Conservation (phyloP, 2,888 invertebrate genomes). For the Harpalus rufipes region DNA sequence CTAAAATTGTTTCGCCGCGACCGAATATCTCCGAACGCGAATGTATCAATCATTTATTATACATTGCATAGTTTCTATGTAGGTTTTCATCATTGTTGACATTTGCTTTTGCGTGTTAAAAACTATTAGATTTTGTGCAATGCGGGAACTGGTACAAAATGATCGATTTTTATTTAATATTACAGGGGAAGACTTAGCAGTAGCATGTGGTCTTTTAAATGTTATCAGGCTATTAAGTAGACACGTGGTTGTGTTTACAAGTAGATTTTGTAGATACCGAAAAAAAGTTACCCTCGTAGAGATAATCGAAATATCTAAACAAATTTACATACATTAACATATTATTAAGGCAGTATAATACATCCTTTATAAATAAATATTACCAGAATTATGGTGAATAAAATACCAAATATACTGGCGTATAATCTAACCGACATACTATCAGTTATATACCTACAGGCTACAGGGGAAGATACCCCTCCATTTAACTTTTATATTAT, state of each 20-base stretch:
- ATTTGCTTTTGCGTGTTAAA: conserved; percentile 35
- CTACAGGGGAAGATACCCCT: too few relatives aligned
- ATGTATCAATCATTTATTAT: conserved; percentile 34
- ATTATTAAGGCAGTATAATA: not conserved
- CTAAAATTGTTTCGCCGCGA: conserved; percentile 60
- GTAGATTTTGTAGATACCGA: conserved; percentile 25
- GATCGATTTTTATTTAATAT: conserved; percentile 62
- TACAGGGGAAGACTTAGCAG: conserved; percentile 30
- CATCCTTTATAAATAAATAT: not conserved
- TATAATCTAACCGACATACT: too few relatives aligned
- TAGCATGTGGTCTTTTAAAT: conserved; percentile 43
- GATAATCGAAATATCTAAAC: not conserved
- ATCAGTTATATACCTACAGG: too few relatives aligned
- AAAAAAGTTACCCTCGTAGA: not conserved
- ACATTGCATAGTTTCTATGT: not conserved
- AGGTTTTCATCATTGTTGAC: conserved; percentile 16
- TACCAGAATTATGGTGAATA: not conserved
- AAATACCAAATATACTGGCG: too few relatives aligned
- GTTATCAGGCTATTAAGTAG: not conserved
- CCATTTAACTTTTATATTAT: too few relatives aligned
- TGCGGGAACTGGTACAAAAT: conserved; percentile 56
- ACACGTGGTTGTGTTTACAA: conserved; percentile 55
- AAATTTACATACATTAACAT: not conserved
- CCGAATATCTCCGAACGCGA: conserved; percentile 51
- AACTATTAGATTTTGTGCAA: conserved; percentile 51